Conservation (phyloP, 2,113 vertebrate species). For the Chaetops frenatus region DNA sequence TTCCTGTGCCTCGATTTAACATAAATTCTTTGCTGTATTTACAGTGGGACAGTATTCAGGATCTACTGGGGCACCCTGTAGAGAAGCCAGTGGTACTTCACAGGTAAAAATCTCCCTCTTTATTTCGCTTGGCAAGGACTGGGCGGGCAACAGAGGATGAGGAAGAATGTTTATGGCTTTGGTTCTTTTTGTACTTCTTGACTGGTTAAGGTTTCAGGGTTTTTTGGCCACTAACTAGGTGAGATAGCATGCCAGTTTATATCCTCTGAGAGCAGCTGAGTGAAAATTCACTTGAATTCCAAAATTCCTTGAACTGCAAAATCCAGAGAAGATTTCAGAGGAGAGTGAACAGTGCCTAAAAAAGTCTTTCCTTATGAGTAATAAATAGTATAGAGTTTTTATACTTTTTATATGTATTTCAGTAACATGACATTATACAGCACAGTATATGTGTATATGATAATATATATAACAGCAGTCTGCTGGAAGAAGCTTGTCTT, state of each 20-base stretch:
- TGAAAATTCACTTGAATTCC: too few relatives aligned
- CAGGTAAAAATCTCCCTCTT: constrained; percentile 73
- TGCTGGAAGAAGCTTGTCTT: not conserved
- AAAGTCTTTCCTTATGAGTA: not conserved
- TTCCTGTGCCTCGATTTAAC: not conserved
- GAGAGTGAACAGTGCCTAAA: not conserved
- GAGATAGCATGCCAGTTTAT: not conserved
- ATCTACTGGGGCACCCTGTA: constrained; percentile 92
- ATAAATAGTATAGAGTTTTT: not conserved
- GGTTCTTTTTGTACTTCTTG: not conserved
- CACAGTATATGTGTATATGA: not conserved
- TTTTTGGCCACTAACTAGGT: not conserved
- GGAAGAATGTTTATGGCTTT: not conserved
- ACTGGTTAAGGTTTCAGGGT: not conserved
- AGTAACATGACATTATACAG: accelerated
- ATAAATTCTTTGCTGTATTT: not conserved
- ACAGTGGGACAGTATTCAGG: constrained; percentile 97
- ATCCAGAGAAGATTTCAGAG: not conserved
- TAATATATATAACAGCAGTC: not conserved
- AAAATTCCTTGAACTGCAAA: not conserved
- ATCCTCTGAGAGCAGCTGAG: not conserved
- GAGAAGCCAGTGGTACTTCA: constrained; percentile 98
- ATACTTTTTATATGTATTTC: not conserved
- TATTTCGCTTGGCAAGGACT: not conserved
- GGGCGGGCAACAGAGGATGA: not conserved